Evolutionary conservation across 1,140 invertebrate species (phyloP).

Genomic region (Magallana angulata): DNA sequence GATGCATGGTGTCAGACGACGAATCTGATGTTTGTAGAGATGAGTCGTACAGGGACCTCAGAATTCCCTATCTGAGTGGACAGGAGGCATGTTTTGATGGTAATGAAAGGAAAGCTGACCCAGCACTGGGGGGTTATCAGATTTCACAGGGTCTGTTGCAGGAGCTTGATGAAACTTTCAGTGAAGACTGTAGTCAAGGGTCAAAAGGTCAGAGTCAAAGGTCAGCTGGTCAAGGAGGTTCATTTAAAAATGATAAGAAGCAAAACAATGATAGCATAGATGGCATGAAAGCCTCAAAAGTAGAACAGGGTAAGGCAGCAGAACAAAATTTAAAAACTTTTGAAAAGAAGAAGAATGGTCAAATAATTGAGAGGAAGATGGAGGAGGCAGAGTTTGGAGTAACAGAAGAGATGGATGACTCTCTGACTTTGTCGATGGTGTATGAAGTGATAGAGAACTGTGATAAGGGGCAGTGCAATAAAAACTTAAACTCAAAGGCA

Average conservation of each 20-base stretch:
- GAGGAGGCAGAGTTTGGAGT: not conserved
- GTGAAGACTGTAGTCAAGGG: not conserved
- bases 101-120: not conserved
- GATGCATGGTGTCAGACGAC: slow-evolving; percentile 55
- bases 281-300: too few species aligned
- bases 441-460: slow-evolving; percentile 61
- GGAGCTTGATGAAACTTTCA: slow-evolving; percentile 56
- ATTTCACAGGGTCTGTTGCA: slow-evolving; percentile 34
- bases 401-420: slow-evolving; percentile 58
- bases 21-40: slow-evolving; percentile 46
- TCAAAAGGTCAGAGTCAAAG: not conserved
- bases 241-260: not conserved
- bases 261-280: not conserved
- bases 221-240: not conserved
- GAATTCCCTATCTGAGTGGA: slow-evolving; percentile 65
- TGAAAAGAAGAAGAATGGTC: not conserved
- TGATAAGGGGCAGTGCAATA: not conserved
- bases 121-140: not conserved
- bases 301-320: not conserved
- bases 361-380: not conserved
- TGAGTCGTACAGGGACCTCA: slow-evolving; percentile 63
- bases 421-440: slow-evolving; percentile 68
- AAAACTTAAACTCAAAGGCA: not conserved
- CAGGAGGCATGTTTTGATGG: slow-evolving; percentile 62
- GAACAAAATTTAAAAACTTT: not conserved